Percentiles rank a stretch among this genome's conserved stretches.
These are phyloP conservation scores for Labia minor DNA, from an alignment of 2,888 invertebrate genomes.

Conservation along the genomic window DNA sequence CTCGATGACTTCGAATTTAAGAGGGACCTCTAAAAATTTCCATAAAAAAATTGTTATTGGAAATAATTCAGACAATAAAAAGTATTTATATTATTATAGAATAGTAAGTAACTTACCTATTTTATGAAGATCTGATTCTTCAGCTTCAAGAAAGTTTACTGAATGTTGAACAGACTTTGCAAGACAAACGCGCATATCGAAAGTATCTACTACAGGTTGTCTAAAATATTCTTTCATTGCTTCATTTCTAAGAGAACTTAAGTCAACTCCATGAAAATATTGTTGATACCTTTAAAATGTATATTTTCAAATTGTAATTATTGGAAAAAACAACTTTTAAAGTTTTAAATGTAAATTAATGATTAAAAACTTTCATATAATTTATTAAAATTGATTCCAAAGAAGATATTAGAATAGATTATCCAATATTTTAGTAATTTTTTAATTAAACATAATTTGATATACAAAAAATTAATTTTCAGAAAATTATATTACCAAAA, in stretches of 20 bases:
- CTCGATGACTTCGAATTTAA: slow-evolving; percentile 83
- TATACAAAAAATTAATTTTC: too few species aligned
- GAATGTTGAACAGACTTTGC: slow-evolving; percentile 85
- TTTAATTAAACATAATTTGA: too few species aligned
- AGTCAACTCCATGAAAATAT: slow-evolving; percentile 94
- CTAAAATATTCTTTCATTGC: slow-evolving; percentile 96
- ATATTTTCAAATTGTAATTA: neutral
- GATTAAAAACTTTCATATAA: too few species aligned
- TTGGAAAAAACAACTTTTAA: neutral
- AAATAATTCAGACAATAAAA: neutral
- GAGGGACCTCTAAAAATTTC: slow-evolving; percentile 67
- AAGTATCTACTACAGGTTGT: slow-evolving; percentile 96
- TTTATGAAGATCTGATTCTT: slow-evolving; percentile 86
- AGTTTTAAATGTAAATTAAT: too few species aligned
- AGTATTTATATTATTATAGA: slow-evolving; percentile 19
- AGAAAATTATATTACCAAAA: too few species aligned
- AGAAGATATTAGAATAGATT: too few species aligned
- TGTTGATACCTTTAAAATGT: slow-evolving; percentile 62
- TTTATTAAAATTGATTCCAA: neutral
- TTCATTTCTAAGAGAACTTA: slow-evolving; percentile 79
- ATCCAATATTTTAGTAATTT: too few species aligned
- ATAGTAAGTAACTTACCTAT: slow-evolving; percentile 45
- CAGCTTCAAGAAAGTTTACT: slow-evolving; percentile 85
- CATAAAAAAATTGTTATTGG: slow-evolving; percentile 18
- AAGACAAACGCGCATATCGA: slow-evolving; percentile 94